These are phyloP conservation scores for Macaca mulatta DNA, from an alignment of 2,113 vertebrate species.

Conservation along the genomic window DNA sequence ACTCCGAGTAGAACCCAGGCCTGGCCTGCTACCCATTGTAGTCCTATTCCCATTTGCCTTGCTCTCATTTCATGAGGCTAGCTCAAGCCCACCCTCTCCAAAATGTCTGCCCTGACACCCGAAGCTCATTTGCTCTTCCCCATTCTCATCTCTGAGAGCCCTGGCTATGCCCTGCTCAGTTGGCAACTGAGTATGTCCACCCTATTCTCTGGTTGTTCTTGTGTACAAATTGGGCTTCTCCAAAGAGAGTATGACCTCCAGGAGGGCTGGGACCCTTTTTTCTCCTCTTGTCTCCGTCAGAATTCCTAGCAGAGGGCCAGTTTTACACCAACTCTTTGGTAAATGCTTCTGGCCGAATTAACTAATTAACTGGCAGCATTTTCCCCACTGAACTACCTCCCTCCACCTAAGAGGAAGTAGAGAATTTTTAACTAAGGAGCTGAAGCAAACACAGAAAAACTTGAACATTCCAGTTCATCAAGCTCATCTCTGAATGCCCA, in stretches of 20 bases:
- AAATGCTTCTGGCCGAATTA: neutral
- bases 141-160: accelerated
- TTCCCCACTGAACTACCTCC: neutral
- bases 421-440: neutral
- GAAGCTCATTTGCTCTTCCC: accelerated
- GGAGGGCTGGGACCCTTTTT: neutral
- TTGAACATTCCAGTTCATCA: neutral
- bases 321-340: accelerated
- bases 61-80: neutral
- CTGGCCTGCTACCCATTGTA: neutral
- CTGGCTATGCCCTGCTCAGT: neutral
- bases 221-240: accelerated
- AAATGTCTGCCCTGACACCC: neutral
- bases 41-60: neutral
- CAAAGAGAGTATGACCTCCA: neutral
- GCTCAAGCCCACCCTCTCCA: neutral
- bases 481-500: neutral
- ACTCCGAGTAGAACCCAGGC: neutral
- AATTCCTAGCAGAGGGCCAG: neutral
- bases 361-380: neutral
- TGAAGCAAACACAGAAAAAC: neutral
- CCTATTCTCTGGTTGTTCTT: neutral
- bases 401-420: neutral
- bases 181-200: accelerated
- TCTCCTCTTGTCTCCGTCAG: neutral